These are phyloP conservation scores for Stercorarius parasiticus DNA, from an alignment of 2,113 vertebrate species.

Conservation along the genomic window DNA sequence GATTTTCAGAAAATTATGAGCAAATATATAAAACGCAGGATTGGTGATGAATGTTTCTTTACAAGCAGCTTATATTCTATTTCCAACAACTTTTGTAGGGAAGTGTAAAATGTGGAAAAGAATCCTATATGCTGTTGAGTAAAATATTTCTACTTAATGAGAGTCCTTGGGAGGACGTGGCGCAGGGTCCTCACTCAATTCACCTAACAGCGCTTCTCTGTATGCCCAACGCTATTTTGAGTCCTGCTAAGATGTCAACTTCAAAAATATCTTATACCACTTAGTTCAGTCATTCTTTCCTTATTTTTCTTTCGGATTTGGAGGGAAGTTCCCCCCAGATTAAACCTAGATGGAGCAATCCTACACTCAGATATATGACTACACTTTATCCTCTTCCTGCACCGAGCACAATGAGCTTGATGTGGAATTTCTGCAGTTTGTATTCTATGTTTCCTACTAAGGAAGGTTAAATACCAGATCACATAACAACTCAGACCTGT, in stretches of 20 bases:
- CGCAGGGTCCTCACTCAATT: background rate
- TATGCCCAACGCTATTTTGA: accelerated
- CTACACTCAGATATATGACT: background rate
- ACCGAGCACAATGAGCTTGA: background rate
- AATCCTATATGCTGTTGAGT: background rate
- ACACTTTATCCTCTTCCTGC: background rate
- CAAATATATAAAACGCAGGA: background rate
- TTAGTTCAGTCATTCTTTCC: background rate
- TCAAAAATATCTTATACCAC: background rate
- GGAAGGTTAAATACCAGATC: background rate
- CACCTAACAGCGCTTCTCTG: background rate
- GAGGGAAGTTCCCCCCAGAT: background rate
- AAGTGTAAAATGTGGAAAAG: background rate
- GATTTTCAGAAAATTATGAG: background rate
- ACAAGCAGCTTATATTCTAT: background rate
- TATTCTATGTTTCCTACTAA: background rate
- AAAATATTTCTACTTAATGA: background rate
- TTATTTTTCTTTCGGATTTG: background rate
- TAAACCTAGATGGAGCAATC: background rate
- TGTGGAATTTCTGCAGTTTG: background rate
- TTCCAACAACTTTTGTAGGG: background rate
- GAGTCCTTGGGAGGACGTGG: background rate
- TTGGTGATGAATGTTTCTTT: background rate
- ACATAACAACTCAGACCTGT: background rate
- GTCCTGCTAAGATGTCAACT: background rate